Conservation (phyloP, 2,888 invertebrate genomes). For the Trachelus iudaicus region DNA sequence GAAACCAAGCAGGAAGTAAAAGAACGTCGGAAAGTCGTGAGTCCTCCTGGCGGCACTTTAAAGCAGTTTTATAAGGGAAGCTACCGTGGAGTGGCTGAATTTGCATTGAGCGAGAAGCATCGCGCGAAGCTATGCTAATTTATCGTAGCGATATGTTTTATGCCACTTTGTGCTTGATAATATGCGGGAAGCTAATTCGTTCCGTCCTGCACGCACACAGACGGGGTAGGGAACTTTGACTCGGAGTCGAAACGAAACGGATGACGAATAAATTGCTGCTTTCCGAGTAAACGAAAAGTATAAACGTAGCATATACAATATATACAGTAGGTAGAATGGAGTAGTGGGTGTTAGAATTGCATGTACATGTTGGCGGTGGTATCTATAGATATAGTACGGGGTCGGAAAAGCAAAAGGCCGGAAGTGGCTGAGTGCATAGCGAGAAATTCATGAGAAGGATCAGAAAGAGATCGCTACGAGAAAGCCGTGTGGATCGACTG, state of each 20-base stretch:
- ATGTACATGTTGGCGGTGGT: not conserved
- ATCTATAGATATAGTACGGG: not conserved
- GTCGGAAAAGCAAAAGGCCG: constrained; percentile 33
- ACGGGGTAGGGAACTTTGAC: not conserved
- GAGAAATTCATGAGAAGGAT: constrained; percentile 42
- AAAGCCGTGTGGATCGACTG: not conserved
- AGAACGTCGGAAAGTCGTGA: not conserved
- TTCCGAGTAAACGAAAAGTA: not conserved
- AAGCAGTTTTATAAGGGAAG: constrained; percentile 1
- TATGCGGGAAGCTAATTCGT: constrained; percentile 6
- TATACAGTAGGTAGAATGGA: not conserved
- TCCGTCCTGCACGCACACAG: not conserved
- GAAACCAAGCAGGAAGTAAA: not conserved
- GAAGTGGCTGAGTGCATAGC: constrained; percentile 35
- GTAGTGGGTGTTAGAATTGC: not conserved
- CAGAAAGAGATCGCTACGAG: not conserved
- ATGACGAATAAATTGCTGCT: not conserved
- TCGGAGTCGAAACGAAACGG: not conserved
- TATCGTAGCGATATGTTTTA: constrained; percentile 42
- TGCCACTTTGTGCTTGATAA: constrained; percentile 29
- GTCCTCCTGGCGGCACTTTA: not conserved
- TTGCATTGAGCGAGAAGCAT: constrained; percentile 43
- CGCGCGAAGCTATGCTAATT: constrained; percentile 38
- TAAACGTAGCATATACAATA: not conserved
- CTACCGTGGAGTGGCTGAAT: constrained; percentile 24